Base-by-base conservation (phyloP, 2,888 invertebrate genomes). In the Drosophila glabriapex region DNA sequence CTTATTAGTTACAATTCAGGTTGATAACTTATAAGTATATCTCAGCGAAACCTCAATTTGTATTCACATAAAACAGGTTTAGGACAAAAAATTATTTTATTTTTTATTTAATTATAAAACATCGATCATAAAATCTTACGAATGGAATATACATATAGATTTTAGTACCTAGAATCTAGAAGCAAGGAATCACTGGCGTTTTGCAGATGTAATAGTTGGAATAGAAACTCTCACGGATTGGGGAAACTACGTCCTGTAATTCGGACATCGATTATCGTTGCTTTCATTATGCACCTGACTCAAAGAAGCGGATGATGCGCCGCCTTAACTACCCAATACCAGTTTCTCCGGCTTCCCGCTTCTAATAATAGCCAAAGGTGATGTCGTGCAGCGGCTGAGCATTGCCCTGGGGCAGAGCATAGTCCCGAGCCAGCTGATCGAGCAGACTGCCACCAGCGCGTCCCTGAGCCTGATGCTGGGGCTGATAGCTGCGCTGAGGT, bases 361-460 rank as follows among this genome's bases (percentile, higher is more conserved):
- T 49, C 63, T 95, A 96, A 93, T 96, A 97, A 92, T 96, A 96
- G 89, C 97, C 97, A 91, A 97, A 97, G 71, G 96, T 96, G 93
- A 97, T 97, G 90, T 97, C 97, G 90, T 97, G 97, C 43, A 97
- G 94, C 0, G 97, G 95, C 43, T 95, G 94, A 0, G 96, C 94
- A 12, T 95, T 94, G 33, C 95, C 95, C 79, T 95, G 94, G 0
- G 97, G 97, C 56, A 97, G 93, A 16, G 97, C 96, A 91, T 96
- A 97, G 86, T 97, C 97, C 91, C 96, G 96, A 59, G 97, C 95
- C 60, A 97, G 95, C 91, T 97, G 96, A 91, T 97, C 97, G 55
- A 97, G 94, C 93, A 97, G 94, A 33, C 95, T 95, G 25, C 93
- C 91, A 29, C 92, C 82, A 29, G 91, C 91, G 35, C 93, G 88